A percentile compares a stretch with the other conserved stretches of the same genome.
These are phyloP conservation scores for Stenotaenia linearis DNA, from an alignment of 2,888 invertebrate species.

Conservation along the genomic window DNA sequence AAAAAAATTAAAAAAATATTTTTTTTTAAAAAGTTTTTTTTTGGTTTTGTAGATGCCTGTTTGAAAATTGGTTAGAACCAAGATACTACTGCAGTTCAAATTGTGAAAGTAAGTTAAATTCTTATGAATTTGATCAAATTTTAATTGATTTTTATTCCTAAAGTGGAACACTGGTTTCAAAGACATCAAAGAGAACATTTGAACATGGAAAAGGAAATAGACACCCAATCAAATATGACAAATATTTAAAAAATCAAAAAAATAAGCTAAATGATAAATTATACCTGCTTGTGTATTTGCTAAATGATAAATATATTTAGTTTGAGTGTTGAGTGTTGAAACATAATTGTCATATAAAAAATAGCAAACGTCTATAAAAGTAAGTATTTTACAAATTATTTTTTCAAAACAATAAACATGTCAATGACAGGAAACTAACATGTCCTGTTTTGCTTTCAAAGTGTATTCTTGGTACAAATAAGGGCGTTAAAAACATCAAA, in stretches of 20 bases:
- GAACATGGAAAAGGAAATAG: background rate
- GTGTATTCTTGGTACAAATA: background rate
- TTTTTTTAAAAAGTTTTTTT: background rate
- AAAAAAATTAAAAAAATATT: background rate
- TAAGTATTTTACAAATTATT: background rate
- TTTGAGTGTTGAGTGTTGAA: background rate
- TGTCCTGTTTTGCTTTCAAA: background rate
- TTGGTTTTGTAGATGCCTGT: background rate
- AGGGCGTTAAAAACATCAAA: background rate
- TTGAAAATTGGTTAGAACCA: background rate
- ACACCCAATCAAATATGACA: background rate
- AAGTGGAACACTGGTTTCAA: slow-evolving; percentile 7
- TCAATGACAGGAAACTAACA: background rate
- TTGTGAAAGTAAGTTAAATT: background rate
- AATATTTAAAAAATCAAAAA: background rate
- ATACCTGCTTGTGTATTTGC: background rate
- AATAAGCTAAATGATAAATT: background rate
- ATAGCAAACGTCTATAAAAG: too few species aligned
- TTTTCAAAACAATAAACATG: background rate
- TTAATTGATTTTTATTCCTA: background rate
- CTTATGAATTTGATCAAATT: background rate
- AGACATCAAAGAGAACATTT: background rate
- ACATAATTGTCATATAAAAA: too few species aligned
- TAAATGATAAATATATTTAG: background rate
- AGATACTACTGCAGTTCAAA: background rate